Base-by-base conservation (phyloP, 2,113 vertebrate genomes). In the Pipra filicauda region DNA sequence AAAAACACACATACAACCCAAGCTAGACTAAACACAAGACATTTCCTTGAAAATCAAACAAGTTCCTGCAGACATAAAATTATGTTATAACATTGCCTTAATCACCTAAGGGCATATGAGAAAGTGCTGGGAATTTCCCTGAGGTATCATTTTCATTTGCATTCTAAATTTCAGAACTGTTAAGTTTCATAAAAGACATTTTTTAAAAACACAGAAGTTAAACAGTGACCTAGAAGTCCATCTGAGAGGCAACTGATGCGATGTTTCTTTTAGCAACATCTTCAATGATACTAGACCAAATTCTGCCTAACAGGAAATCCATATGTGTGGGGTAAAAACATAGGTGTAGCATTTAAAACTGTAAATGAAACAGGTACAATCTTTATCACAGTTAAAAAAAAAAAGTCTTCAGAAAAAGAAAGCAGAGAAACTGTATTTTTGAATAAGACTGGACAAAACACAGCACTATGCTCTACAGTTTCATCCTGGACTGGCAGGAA, bases 1-100 rank as follows among this genome's bases (percentile, higher is more conserved):
- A 94, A 90, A 96, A 91, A 85, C 21, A 89, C 33, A 91, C 74
- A 91, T 41, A 77, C 12, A 84, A 75, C 65, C 77, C 46, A 81
- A 89, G 39, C 49, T 64, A 93, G 80, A 85, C 85, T 87, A 85
- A 91, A 80, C 71, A 62, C 41, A 55, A 75, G 83, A 43, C 41
- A 41, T 33, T 64, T 79, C 74, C 67, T 37, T 80, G 76, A 91
- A 96, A 95, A 77, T 17, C 84, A 93, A 91, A 82, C 31, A 67
- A 75, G 65, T 44, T 94, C 37, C 66, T 74, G 49, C 58, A 92
- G 58, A 64, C 69, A 85, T 35, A 77, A 74, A 84, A 55, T 85
- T 57, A 61, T 4, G 24, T 37, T 49, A 18, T 54, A 92, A 81
- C 19, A n/a, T 27, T 64, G 78, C 44, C 27, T 85, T 90, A 13